Percentiles rank a stretch among this genome's conserved stretches.
Conservation (phyloP, 2,888 invertebrate species). For the Microdon myrmicae region DNA sequence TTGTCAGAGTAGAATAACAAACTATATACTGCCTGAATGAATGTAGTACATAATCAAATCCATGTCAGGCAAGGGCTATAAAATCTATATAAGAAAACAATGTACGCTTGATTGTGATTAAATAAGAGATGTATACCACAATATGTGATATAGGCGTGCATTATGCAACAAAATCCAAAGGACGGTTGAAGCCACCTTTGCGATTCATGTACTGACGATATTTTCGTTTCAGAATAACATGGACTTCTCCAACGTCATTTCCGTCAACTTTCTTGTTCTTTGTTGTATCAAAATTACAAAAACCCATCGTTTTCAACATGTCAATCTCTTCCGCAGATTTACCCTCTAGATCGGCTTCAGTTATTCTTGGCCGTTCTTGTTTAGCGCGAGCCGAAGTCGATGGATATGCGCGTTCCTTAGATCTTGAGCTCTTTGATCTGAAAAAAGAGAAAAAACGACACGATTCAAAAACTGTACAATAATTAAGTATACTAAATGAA, state of each 20-base stretch:
- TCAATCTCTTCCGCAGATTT: conserved; percentile 91
- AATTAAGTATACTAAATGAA: neutral
- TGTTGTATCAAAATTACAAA: conserved; percentile 93
- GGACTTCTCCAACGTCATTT: conserved; percentile 93
- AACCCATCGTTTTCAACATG: conserved; percentile 97
- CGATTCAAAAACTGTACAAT: conserved; percentile 15
- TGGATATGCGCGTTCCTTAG: conserved; percentile 57
- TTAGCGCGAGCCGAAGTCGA: conserved; percentile 59
- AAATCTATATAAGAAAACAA: conserved; percentile 56
- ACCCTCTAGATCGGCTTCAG: conserved; percentile 88
- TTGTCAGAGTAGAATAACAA: conserved; percentile 52
- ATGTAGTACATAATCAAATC: conserved; percentile 10
- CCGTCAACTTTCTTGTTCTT: conserved; percentile 96
- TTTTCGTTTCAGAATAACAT: conserved; percentile 94
- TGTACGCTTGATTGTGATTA: conserved; percentile 32
- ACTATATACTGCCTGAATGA: conserved; percentile 12
- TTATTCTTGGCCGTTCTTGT: conserved; percentile 74
- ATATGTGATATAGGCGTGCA: too few species aligned
- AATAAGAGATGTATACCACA: too few species aligned
- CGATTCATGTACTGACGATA: conserved; percentile 99
- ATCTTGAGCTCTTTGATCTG: conserved; percentile 54
- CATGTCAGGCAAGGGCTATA: conserved; percentile 31
- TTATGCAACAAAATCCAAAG: conserved; percentile 93
- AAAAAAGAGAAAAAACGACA: neutral
- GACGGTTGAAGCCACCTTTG: conserved; percentile 98